Evolutionary conservation across 2,888 invertebrate genomes (phyloP).

Genomic region (Phlogophora meticulosa): DNA sequence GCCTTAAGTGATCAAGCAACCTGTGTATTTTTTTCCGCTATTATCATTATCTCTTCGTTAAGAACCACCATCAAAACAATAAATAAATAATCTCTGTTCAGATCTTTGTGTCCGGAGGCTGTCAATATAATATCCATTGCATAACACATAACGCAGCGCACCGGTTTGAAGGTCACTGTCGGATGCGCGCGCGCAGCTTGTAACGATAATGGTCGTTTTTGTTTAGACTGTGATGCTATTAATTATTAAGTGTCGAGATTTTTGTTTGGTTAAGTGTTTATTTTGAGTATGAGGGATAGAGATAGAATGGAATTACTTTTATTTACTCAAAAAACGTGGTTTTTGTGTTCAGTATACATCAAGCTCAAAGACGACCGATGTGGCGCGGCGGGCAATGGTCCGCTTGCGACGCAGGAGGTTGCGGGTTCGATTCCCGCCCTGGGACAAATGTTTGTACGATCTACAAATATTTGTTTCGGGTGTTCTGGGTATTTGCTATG

Average conservation of each 20-base stretch:
- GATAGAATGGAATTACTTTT: not conserved
- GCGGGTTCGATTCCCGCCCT: no score
- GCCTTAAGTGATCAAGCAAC: no score
- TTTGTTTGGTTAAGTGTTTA: constrained; percentile 35
- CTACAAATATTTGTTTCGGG: no score
- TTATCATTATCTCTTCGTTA: not conserved
- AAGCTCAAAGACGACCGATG: no score
- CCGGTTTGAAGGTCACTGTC: constrained; percentile 70
- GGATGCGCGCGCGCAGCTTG: constrained; percentile 55
- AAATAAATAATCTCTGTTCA: constrained; percentile 19
- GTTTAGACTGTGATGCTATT: constrained; percentile 43
- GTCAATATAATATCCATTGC: constrained; percentile 65
- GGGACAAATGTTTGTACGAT: no score
- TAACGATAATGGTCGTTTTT: constrained; percentile 40
- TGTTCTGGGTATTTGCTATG: no score
- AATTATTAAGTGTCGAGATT: constrained; percentile 23
- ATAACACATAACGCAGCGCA: constrained; percentile 52
- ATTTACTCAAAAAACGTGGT: no score
- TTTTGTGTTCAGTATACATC: no score
- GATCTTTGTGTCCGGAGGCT: constrained; percentile 47
- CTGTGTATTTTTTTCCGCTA: no score
- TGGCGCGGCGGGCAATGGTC: no score
- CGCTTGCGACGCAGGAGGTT: no score
- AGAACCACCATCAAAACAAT: constrained; percentile 11
- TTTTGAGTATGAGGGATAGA: not conserved